A percentile compares a stretch with the other conserved stretches of the same genome.
Evolutionary conservation across 1,140 invertebrate genomes (phyloP).

Genomic region (Brachionus calyciflorus): DNA sequence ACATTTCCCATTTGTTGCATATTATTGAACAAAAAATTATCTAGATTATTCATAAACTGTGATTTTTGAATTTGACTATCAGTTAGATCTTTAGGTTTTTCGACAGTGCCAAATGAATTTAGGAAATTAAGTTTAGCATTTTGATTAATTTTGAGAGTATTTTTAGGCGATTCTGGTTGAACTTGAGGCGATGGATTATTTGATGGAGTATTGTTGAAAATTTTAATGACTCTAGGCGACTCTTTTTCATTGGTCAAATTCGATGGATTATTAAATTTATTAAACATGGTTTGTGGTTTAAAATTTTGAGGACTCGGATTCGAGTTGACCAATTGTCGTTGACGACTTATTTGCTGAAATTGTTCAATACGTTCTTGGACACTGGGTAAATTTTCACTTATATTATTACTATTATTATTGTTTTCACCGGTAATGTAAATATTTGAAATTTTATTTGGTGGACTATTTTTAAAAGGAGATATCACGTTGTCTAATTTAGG

Average conservation of each 20-base stretch:
- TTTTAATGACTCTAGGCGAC: slow-evolving; percentile 22
- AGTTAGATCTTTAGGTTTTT: background rate
- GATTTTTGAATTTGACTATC: background rate
- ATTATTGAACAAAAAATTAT: background rate
- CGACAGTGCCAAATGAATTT: background rate
- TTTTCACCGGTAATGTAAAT: background rate
- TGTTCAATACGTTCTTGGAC: slow-evolving; percentile 44
- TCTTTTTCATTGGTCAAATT: background rate
- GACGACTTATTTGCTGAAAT: slow-evolving; percentile 33
- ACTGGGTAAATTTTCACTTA: slow-evolving; percentile 14
- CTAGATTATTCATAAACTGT: background rate
- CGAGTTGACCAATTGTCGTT: background rate
- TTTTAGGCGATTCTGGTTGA: slow-evolving; percentile 6
- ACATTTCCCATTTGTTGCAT: too few relatives aligned
- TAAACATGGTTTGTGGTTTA: slow-evolving; percentile 11
- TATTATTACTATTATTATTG: too few relatives aligned
- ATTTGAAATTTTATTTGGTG: background rate
- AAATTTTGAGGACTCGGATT: slow-evolving; percentile 33
- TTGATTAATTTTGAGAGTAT: background rate
- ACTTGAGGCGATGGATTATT: background rate
- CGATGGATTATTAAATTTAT: background rate
- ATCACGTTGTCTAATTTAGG: background rate
- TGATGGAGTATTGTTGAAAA: background rate
- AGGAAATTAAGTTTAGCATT: background rate
- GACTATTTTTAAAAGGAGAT: background rate